Evolutionary conservation across 2,797 vertebrate species (phyloP).

Genomic region (Prunella strophiata): DNA sequence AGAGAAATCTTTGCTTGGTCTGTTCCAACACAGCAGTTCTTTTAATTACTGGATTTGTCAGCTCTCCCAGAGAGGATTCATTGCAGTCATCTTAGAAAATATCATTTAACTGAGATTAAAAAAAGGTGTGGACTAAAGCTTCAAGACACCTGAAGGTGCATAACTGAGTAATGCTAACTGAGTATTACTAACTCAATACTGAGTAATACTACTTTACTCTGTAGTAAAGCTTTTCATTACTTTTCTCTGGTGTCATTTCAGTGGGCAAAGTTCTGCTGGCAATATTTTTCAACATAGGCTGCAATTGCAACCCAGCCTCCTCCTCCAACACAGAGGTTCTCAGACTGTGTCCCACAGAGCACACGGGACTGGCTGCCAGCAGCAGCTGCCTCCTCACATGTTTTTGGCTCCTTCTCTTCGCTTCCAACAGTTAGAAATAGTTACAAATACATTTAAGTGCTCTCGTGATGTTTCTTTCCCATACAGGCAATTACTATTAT

Average conservation of each 20-base stretch:
- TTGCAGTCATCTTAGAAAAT: background rate
- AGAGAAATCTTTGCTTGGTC: background rate
- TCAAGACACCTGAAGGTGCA: background rate
- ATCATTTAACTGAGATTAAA: background rate
- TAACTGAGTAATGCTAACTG: background rate
- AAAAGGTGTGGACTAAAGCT: background rate
- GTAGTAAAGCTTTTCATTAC: background rate
- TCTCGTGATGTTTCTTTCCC: background rate
- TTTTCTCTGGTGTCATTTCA: background rate
- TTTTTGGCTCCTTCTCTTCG: constrained; percentile 26
- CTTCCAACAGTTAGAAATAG: constrained; percentile 43
- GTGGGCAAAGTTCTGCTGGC: background rate
- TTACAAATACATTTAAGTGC: constrained; percentile 50
- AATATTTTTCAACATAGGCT: background rate
- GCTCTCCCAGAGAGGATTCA: background rate
- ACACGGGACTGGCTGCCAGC: background rate
- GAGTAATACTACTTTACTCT: background rate
- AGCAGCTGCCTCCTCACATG: constrained; percentile 44
- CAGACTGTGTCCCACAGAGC: constrained; percentile 4
- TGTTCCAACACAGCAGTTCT: background rate
- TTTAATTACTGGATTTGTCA: background rate
- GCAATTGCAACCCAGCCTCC: background rate
- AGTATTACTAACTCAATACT: background rate
- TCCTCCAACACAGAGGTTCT: constrained; percentile 2
- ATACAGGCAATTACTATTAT: background rate